Evolutionary conservation across 2,797 vertebrate genomes (phyloP).

Genomic region (Aplochiton taeniatus): DNA sequence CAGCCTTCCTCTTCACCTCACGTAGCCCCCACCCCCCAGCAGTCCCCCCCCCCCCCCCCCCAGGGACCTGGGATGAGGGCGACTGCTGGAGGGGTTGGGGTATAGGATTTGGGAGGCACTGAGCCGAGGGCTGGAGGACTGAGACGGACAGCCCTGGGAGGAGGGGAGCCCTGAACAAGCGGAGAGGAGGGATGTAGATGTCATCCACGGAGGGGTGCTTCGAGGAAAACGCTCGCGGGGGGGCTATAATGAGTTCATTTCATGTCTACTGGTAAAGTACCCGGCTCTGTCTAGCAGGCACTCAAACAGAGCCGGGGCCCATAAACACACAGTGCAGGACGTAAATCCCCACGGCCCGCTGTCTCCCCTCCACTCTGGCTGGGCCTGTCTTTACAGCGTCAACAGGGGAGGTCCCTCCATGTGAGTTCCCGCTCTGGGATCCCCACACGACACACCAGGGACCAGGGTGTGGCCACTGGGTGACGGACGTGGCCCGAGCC

Average conservation of each 20-base stretch:
- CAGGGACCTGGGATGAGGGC: too few species aligned
- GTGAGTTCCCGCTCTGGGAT: neutral
- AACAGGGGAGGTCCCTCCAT: constrained; percentile 32
- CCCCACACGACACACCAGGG: constrained; percentile 1
- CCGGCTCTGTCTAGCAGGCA: constrained; percentile 70
- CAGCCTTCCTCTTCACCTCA: neutral
- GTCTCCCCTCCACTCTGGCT: constrained; percentile 44
- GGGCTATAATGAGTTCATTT: constrained; percentile 76
- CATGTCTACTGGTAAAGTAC: constrained; percentile 75
- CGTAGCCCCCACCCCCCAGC: neutral
- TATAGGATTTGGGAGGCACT: neutral
- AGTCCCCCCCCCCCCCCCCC: neutral
- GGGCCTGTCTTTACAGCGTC: constrained; percentile 60
- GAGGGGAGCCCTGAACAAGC: constrained; percentile 38
- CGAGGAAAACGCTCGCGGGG: constrained; percentile 53
- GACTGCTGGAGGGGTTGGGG: neutral
- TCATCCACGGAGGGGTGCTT: constrained; percentile 59
- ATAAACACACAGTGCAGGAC: constrained; percentile 75
- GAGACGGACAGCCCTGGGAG: constrained; percentile 35
- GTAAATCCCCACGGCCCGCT: constrained; percentile 65
- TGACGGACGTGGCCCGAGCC: too few species aligned
- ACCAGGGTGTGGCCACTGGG: neutral
- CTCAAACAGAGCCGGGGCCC: constrained; percentile 71
- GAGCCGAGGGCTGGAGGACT: constrained; percentile 10
- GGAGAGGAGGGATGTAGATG: constrained; percentile 54